Percentiles rank a stretch among this genome's conserved stretches.
These are phyloP conservation scores for Ophiothrix spiculata DNA, from an alignment of 35 echinoderm and acorn worm genomes.

Conservation along the genomic window DNA sequence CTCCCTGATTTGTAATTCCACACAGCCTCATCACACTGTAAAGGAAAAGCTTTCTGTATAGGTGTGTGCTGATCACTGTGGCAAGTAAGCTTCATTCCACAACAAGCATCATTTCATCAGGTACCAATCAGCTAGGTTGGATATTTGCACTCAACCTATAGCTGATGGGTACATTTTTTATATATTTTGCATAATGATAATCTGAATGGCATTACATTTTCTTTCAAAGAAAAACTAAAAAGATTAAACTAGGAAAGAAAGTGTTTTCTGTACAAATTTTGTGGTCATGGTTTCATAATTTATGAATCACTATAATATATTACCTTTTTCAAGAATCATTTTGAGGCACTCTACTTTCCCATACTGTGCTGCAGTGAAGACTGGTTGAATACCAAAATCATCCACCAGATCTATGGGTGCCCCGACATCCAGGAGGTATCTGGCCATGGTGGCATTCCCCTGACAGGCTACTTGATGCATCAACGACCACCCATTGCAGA, in stretches of 20 bases:
- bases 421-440: conserved; percentile 36
- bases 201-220: neutral
- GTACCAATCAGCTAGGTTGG: too few relatives aligned
- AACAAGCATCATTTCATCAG: too few relatives aligned
- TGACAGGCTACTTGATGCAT: conserved; percentile 68
- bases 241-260: neutral
- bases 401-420: conserved; percentile 34
- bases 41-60: too few relatives aligned
- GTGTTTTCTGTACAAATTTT: neutral
- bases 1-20: too few relatives aligned
- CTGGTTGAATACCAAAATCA: conserved; percentile 63
- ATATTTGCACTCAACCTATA: too few relatives aligned
- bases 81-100: too few relatives aligned
- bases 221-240: neutral
- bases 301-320: too few relatives aligned
- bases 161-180: too few relatives aligned
- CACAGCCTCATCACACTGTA: too few relatives aligned
- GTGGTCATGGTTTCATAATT: too few relatives aligned
- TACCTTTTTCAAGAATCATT: conserved; percentile 70
- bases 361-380: conserved; percentile 84
- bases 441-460: conserved; percentile 35
- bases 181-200: too few relatives aligned
- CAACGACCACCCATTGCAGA: conserved; percentile 64
- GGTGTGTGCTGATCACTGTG: too few relatives aligned
- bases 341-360: conserved; percentile 67